Evolutionary conservation across 2,113 vertebrate genomes (phyloP), one percentile per base, ranked within the genome.

Genomic region (Thunnus thynnus): DNA sequence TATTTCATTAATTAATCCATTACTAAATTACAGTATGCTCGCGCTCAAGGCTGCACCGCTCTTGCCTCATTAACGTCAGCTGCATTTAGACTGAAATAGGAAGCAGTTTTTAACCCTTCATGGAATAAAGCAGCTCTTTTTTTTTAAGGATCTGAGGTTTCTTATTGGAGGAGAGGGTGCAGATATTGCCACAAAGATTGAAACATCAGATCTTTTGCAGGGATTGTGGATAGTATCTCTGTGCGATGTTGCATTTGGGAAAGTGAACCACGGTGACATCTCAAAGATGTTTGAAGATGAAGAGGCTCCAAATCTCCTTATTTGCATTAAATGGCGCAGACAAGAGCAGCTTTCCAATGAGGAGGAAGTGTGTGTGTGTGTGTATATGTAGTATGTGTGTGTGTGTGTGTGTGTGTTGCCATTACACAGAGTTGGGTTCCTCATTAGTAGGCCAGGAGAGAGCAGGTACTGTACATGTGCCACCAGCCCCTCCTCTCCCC

Each of bases 381-480:
- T 41, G 9, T 41, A 9, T 41, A 9, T 36, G 36, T 36, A 30
- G 36, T 36, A 9, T 36, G 55, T 60, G 30, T 65, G 11, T 25
- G 32, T 74, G 46, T 74, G 46, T 30, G 62, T 72, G 44, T 47
- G 41, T 56, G 52, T 36, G 30, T 17, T 56, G 55, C 65, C 17
- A 17, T 82, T 48, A 69, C 44, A 47, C 25, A 47, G 27, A 67
- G 65, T 56, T 32, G 27, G 62, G 65, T 56, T 32, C 46, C 78
- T 86, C 63, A 74, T 85, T 85, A 88, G 51, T 46, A 65, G 77
- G 71, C 76, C 70, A 56, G 63, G 36, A 63, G 61, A 71, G 80
- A 78, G 58, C 80, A 83, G 72, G 70, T 71, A 81, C 56, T 70
- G 36, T 54, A 68, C 27, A 76, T 62, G 36, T 36, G 12, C 16